Evolutionary conservation across 2,888 invertebrate genomes (phyloP).

Genomic region (Pseudococcus jackbeardsleyi): DNA sequence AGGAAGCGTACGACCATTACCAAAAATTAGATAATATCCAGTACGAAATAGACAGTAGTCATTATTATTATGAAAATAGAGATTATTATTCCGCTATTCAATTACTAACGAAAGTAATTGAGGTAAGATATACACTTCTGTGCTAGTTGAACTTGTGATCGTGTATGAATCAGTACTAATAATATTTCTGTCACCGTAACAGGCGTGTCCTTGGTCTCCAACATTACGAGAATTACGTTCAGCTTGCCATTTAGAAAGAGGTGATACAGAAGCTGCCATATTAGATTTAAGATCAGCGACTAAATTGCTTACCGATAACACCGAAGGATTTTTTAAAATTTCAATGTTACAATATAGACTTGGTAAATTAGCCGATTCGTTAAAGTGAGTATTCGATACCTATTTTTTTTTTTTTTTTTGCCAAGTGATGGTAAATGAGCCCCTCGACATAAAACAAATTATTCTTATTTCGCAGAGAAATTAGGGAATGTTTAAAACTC

Average conservation of each 20-base stretch:
- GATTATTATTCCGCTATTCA: slow-evolving; percentile 76
- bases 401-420: too few species aligned
- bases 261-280: slow-evolving; percentile 88
- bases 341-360: slow-evolving; percentile 87
- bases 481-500: slow-evolving; percentile 95
- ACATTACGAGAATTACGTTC: slow-evolving; percentile 87
- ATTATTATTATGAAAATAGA: slow-evolving; percentile 75
- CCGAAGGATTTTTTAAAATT: slow-evolving; percentile 86
- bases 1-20: slow-evolving; percentile 80
- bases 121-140: slow-evolving; percentile 70
- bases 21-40: slow-evolving; percentile 77
- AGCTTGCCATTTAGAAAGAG: slow-evolving; percentile 83
- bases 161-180: background rate
- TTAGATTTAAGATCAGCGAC: slow-evolving; percentile 91
- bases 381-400: slow-evolving; percentile 75
- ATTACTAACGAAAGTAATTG: slow-evolving; percentile 78
- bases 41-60: slow-evolving; percentile 77
- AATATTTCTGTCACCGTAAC: background rate
- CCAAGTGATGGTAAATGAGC: too few species aligned
- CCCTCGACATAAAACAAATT: too few species aligned
- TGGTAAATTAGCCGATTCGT: slow-evolving; percentile 91
- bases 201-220: slow-evolving; percentile 90
- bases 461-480: slow-evolving; percentile 75
- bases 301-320: slow-evolving; percentile 92
- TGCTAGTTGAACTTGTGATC: background rate